Evolutionary conservation across 2,888 invertebrate genomes (phyloP), one percentile per base, ranked within the genome.

Genomic region (Luperina testacea): DNA sequence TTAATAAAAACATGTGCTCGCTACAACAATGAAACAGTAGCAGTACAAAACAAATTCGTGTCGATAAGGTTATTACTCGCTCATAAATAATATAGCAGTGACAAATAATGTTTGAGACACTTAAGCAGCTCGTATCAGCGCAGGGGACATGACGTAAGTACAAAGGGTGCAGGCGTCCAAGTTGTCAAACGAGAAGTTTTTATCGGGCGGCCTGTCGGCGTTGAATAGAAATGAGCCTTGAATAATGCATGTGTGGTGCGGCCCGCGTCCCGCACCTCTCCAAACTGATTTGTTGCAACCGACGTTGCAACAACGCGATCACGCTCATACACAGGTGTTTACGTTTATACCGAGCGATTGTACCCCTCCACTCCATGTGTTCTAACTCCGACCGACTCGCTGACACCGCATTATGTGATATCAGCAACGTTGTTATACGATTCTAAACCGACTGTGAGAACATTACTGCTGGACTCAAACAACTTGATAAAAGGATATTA

Each of bases 141-240:
- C 90, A 88, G 91, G 91, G 90, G 91, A 93, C 94, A 95, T 95
- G 96, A 94, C 94, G 94, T 93, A 93, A 94, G 95, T 94, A 96
- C 95, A 96, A 96, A 96, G 96, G 96, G 96, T 96, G 95, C 95
- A 95, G 93, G 95, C 96, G 96, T 95, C 94, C 94, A 92, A 95
- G 94, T 96, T 96, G 97, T 96, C 97, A 95, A 95, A 96, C 96
- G 95, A 95, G 95, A 96, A 96, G 93, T 97, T 97, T 96, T 96
- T 97, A 97, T 96, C 96, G 94, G 94, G 91, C 94, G 93, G 94
- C 94, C 93, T 95, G 96, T 95, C 95, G 94, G 88, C 95, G 95
- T 95, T 95, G 96, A 96, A 96, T 96, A 96, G 96, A 94, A 96
- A 96, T 96, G 96, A 96, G 95, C 90, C 91, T 94, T 97, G 96